Evolutionary conservation across 2,113 vertebrate genomes (phyloP).

Genomic region (Lota lota): DNA sequence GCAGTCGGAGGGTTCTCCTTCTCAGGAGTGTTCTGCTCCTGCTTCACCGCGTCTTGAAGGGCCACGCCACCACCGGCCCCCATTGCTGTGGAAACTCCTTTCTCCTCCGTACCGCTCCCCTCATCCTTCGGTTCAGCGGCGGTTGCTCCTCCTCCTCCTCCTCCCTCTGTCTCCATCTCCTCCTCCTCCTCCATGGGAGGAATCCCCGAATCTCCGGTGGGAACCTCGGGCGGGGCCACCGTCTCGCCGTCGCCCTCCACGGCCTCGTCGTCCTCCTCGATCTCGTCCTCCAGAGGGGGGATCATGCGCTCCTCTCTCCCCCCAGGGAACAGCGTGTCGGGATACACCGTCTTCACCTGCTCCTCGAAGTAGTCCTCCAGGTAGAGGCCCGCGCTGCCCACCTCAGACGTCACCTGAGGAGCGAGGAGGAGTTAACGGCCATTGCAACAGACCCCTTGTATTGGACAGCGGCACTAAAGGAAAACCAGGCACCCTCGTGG

Average conservation of each 20-base stretch:
- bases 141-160: neutral
- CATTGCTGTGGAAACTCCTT: neutral
- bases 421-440: too few relatives aligned
- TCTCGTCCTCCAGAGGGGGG: conserved; percentile 65
- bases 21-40: conserved; percentile 2
- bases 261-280: conserved; percentile 57
- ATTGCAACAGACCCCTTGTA: too few relatives aligned
- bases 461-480: too few relatives aligned
- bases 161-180: conserved; percentile 12
- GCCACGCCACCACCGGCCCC: accelerated
- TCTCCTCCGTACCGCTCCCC: conserved; percentile 14
- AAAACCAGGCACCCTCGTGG: too few relatives aligned
- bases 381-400: conserved; percentile 89
- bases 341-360: conserved; percentile 84
- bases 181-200: conserved; percentile 33
- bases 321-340: conserved; percentile 79
- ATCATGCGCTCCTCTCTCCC: conserved; percentile 70
- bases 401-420: conserved; percentile 85
- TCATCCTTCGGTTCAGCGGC: neutral
- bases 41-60: conserved; percentile 13
- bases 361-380: conserved; percentile 90
- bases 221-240: neutral
- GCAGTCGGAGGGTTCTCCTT: neutral
- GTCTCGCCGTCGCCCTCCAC: conserved; percentile 17
- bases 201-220: conserved; percentile 24